A percentile compares a stretch with the other conserved stretches of the same genome.
Conservation (phyloP, 2,113 vertebrate genomes). For the Typhlomys cinereus region DNA sequence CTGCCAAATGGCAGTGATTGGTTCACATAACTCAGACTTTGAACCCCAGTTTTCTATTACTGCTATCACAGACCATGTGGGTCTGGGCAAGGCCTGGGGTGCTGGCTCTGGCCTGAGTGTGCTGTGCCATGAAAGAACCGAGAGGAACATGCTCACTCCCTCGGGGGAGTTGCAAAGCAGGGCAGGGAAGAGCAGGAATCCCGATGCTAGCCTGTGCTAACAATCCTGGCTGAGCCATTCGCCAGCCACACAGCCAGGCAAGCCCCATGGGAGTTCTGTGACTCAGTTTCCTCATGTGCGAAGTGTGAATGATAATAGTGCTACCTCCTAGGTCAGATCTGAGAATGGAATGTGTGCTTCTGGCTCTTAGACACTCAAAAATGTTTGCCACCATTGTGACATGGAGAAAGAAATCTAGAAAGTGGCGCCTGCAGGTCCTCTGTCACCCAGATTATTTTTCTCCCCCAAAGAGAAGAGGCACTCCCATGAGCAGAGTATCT, state of each 20-base stretch:
- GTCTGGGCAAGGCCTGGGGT: neutral
- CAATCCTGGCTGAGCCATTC: too few species aligned
- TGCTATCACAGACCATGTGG: neutral
- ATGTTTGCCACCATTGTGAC: neutral
- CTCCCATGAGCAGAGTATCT: neutral
- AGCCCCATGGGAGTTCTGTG: neutral
- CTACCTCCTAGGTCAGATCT: neutral
- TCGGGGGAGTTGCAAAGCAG: neutral
- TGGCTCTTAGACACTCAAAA: neutral
- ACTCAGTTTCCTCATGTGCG: neutral
- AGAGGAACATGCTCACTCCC: neutral
- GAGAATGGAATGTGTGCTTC: neutral
- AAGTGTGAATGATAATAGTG: neutral
- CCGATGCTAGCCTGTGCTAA: accelerated
- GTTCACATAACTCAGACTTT: neutral
- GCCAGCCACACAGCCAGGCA: neutral
- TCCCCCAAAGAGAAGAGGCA: neutral
- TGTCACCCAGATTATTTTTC: neutral
- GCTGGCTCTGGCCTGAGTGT: neutral
- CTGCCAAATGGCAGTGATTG: neutral
- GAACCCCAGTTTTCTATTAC: neutral
- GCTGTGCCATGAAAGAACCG: neutral
- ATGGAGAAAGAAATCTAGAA: neutral
- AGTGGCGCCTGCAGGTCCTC: neutral
- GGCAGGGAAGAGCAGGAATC: neutral